phyloP scores from a whole-genome alignment of 2,888 invertebrate species.

The Neoaliturus tenellus region DNA sequence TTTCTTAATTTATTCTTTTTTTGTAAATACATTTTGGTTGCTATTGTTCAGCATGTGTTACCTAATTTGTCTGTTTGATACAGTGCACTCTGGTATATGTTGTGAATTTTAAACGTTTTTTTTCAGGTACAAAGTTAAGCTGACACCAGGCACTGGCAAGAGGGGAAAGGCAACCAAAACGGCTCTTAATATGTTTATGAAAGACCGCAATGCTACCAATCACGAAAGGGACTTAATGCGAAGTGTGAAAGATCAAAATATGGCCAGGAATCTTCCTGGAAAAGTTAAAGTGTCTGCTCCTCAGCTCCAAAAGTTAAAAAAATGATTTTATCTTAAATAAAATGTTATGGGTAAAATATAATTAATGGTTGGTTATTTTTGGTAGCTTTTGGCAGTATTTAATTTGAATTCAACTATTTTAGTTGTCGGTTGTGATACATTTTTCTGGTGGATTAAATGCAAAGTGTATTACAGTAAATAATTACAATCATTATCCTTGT shows the following conservation, averaged over 20 bases:
- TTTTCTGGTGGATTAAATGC: too few species aligned
- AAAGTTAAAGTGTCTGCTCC: constrained; percentile 97
- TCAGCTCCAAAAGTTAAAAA: constrained; percentile 71
- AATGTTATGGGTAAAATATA: background rate
- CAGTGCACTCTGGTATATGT: too few species aligned
- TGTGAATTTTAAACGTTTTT: background rate
- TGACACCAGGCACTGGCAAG: constrained; percentile 96
- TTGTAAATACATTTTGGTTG: too few species aligned
- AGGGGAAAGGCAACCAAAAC: constrained; percentile 97
- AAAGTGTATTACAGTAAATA: too few species aligned
- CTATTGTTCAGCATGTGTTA: too few species aligned
- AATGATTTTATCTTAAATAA: constrained; percentile 60
- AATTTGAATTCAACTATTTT: too few species aligned
- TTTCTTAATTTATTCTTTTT: too few species aligned
- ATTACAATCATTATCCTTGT: too few species aligned
- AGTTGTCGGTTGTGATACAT: too few species aligned
- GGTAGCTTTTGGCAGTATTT: background rate
- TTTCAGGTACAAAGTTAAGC: constrained; percentile 92
- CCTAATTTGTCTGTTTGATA: too few species aligned
- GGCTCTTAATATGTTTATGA: constrained; percentile 91
- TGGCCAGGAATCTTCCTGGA: constrained; percentile 97
- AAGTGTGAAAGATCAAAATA: constrained; percentile 93
- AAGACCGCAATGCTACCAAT: constrained; percentile 83
- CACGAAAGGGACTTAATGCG: constrained; percentile 94
- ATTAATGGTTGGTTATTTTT: background rate